phyloP scores from a whole-genome alignment of 2,888 invertebrate species.

The Apodemia duryi region DNA sequence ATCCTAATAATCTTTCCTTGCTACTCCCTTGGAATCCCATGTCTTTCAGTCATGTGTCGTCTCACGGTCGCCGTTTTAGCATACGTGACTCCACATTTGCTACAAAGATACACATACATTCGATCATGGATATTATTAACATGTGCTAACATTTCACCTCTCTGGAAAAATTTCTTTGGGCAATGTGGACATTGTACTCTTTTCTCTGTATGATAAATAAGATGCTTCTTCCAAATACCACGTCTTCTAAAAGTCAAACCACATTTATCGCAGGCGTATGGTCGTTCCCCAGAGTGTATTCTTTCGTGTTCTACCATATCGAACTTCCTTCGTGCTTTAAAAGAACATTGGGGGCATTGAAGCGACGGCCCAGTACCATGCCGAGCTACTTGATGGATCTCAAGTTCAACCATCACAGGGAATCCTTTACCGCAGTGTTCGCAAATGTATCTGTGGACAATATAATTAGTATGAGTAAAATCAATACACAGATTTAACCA shows the following conservation, averaged over 20 bases:
- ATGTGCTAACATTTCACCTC: constrained; percentile 52
- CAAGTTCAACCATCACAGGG: constrained; percentile 44
- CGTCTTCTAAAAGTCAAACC: constrained; percentile 61
- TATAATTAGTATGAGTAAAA: no score
- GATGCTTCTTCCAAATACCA: constrained; percentile 61
- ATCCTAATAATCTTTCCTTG: constrained; percentile 57
- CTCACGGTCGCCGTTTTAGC: constrained; percentile 55
- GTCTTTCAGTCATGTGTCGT: constrained; percentile 55
- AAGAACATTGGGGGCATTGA: constrained; percentile 55
- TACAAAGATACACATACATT: constrained; percentile 54
- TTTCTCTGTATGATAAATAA: constrained; percentile 60
- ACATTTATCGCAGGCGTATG: constrained; percentile 65
- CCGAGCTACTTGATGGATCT: constrained; percentile 49
- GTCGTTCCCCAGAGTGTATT: constrained; percentile 62
- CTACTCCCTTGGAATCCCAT: constrained; percentile 57
- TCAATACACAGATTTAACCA: no score
- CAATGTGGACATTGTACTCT: constrained; percentile 55
- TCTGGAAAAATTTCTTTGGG: constrained; percentile 51
- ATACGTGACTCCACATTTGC: constrained; percentile 55
- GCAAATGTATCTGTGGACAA: constrained; percentile 46
- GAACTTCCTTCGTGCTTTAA: constrained; percentile 51
- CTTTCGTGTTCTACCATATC: constrained; percentile 58
- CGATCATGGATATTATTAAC: constrained; percentile 59
- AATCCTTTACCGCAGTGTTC: constrained; percentile 65
- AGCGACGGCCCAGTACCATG: constrained; percentile 55